These are phyloP conservation scores for Seira sanloemensis DNA, from an alignment of 2,888 invertebrate species.

Conservation along the genomic window DNA sequence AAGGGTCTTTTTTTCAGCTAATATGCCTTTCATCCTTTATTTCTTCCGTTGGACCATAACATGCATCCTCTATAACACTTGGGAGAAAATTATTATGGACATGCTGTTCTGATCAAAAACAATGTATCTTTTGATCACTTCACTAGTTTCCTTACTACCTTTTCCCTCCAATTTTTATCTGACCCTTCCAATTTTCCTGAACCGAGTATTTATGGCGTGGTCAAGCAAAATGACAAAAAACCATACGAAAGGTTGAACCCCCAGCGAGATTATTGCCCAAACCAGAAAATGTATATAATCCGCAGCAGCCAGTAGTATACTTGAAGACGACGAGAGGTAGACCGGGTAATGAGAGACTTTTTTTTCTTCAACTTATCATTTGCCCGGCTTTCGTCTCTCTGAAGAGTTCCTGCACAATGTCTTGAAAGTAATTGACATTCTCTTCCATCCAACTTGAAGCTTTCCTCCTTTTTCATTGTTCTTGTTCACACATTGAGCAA, in stretches of 20 bases:
- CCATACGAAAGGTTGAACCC: constrained; percentile 6
- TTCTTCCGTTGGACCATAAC: background rate
- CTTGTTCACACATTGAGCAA: background rate
- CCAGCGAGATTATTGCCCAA: constrained; percentile 12
- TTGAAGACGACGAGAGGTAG: too few species aligned
- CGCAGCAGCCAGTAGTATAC: too few species aligned
- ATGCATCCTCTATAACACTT: constrained; percentile 8
- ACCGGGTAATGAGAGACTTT: constrained; percentile 3
- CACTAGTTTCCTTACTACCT: background rate
- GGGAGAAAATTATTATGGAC: constrained; percentile 12
- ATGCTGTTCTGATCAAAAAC: constrained; percentile 15
- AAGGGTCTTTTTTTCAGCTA: constrained; percentile 2
- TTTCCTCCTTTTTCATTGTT: background rate
- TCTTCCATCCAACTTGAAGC: background rate
- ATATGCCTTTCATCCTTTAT: constrained; percentile 4
- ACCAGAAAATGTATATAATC: background rate
- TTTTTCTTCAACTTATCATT: background rate
- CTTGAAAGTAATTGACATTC: background rate
- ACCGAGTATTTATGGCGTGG: constrained; percentile 4
- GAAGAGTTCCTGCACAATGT: background rate
- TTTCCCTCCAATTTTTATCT: constrained; percentile 12
- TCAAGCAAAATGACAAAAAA: constrained; percentile 14
- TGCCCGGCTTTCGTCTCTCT: too few species aligned
- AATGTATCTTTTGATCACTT: constrained; percentile 16
- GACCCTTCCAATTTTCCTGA: constrained; percentile 7